Evolutionary conservation across 2,888 invertebrate genomes (phyloP), one percentile per base, ranked within the genome.

Genomic region (Netelia inedita): DNA sequence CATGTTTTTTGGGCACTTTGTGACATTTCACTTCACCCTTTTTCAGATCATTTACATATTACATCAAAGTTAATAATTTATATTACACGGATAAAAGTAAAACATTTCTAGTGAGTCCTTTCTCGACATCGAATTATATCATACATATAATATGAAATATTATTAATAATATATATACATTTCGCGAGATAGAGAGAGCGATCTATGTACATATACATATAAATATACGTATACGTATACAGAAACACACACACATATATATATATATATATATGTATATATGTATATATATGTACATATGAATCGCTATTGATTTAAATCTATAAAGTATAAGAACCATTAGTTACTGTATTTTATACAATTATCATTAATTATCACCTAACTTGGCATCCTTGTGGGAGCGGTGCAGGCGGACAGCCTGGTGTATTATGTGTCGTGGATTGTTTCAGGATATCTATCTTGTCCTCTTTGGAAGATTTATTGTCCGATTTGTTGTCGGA

Each of bases 331-430:
- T 85, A 89, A 89, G 87, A 88, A 90, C 85, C 88, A 88, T 89
- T 88, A 90, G 89, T 90, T 90, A 90, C 88, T 88, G 88, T 90
- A 90, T 79, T 90, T 88, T 91, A 92, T 91, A 92, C 93, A 92
- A 93, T 92, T 93, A 93, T 94, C 96, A 97, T 97, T 93, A 93
- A 93, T 94, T 96, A 97, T 97, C 97, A 97, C 96, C 97, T 97
- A 95, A 97, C 97, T 95, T 97, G 97, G 95, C 97, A 97, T 95
- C 97, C 97, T 95, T 97, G 96, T 94, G 96, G 96, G 91, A 96
- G 95, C 92, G 96, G 95, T 92, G 96, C 95, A 87, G 96, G 94
- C 88, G 94, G 93, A 91, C 94, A 94, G 85, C 91, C 90, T 81
- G 93, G 88, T 81, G 93, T 91, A 88, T 90, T 87, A 83, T 87